A percentile compares a stretch with the other conserved stretches of the same genome.
Evolutionary conservation across 2,113 vertebrate species (phyloP).

Genomic region (Speoplatyrhinus poulsoni): DNA sequence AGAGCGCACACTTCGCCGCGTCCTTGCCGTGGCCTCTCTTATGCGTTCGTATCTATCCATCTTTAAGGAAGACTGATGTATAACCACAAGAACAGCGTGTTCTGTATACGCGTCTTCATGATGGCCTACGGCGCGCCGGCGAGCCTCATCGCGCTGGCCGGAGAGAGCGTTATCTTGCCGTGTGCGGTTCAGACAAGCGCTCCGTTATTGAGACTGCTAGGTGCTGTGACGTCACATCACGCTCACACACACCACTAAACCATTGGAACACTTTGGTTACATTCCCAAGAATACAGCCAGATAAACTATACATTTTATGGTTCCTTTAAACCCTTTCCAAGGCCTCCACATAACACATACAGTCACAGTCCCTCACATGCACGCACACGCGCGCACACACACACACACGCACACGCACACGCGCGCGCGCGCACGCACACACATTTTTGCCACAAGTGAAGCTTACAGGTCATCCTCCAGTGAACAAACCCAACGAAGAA

Average conservation of each 20-base stretch:
- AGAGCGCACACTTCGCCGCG: slow-evolving; percentile 10
- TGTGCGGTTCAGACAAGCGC: too few relatives aligned
- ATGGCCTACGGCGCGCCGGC: too few relatives aligned
- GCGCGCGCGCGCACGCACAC: slow-evolving; percentile 18
- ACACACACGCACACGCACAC: slow-evolving; percentile 23
- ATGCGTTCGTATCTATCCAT: background rate
- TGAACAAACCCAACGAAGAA: too few relatives aligned
- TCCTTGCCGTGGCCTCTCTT: background rate
- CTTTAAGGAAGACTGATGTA: too few relatives aligned
- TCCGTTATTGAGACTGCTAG: too few relatives aligned
- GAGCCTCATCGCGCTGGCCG: too few relatives aligned
- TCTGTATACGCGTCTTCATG: too few relatives aligned
- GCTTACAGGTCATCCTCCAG: slow-evolving; percentile 58
- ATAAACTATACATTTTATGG: slow-evolving; percentile 71
- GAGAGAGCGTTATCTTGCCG: too few relatives aligned
- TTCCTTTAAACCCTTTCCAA: slow-evolving; percentile 20
- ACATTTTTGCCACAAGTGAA: slow-evolving; percentile 47
- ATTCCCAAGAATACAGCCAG: slow-evolving; percentile 62
- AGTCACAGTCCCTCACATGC: slow-evolving; percentile 3
- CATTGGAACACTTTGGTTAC: slow-evolving; percentile 72
- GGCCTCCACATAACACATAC: background rate
- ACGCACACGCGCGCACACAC: slow-evolving; percentile 14
- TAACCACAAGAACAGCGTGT: too few relatives aligned
- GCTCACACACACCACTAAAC: slow-evolving; percentile 56
- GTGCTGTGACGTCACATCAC: background rate